Evolutionary conservation across 2,888 invertebrate species (phyloP).

Genomic region (Drosophila paranaensis): DNA sequence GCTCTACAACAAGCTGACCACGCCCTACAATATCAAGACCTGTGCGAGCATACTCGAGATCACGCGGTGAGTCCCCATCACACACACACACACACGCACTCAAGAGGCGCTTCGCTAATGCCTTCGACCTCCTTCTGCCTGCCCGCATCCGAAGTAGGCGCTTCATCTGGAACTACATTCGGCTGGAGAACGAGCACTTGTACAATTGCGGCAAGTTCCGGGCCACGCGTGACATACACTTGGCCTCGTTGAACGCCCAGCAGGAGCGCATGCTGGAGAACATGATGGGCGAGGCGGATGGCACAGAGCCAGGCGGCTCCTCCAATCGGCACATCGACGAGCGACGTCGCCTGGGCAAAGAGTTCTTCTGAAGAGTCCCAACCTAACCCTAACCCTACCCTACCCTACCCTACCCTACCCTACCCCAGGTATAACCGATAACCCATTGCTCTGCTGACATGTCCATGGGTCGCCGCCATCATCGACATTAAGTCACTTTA

Average conservation of each 20-base stretch:
- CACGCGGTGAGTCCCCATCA: slow-evolving; percentile 87
- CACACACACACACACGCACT: background rate
- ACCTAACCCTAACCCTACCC: background rate
- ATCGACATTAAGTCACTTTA: slow-evolving; percentile 45
- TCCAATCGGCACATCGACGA: slow-evolving; percentile 85
- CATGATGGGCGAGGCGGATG: slow-evolving; percentile 97
- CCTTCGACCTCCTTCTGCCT: background rate
- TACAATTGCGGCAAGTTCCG: slow-evolving; percentile 99
- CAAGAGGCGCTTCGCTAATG: background rate
- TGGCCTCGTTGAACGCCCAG: slow-evolving; percentile 93
- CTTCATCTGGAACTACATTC: slow-evolving; percentile 99
- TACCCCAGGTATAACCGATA: background rate
- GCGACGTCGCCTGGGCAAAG: slow-evolving; percentile 51
- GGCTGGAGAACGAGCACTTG: slow-evolving; percentile 98
- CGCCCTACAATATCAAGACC: slow-evolving; percentile 91
- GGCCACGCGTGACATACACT: slow-evolving; percentile 97
- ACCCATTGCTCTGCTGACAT: slow-evolving; percentile 11
- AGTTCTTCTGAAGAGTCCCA: slow-evolving; percentile 53
- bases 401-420: background rate
- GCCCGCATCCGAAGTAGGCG: slow-evolving; percentile 85
- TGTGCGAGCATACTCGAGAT: slow-evolving; percentile 93
- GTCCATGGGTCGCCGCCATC: slow-evolving; percentile 52
- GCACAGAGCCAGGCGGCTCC: slow-evolving; percentile 85
- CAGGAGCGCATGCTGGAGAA: slow-evolving; percentile 93
- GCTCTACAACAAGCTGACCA: slow-evolving; percentile 89